Base-by-base conservation (phyloP, 1,140 invertebrate genomes). In the Drosophila cardini region DNA sequence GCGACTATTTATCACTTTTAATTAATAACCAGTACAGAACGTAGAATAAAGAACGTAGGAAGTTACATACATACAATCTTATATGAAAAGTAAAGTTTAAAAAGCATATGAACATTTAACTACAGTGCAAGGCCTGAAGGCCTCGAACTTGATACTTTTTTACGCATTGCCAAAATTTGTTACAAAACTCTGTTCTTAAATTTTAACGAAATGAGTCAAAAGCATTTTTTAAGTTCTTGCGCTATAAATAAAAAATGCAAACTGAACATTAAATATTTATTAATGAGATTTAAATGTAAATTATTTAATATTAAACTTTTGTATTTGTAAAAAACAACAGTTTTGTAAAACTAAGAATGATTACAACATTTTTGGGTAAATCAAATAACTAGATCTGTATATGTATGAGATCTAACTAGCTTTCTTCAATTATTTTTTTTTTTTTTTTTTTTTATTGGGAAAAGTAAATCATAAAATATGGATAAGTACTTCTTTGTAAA, bases 161-260 rank as follows among this genome's bases (percentile, higher is more conserved):
- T 21, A 11, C 43, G 40, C 40, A 43, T 43, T 11, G 3, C 40
- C 7, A 43, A 43, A 16, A n/a, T 43, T 18, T 43, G 16, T 16
- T 13, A 26, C 21, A 26, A 2, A 4, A 26, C 21, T 26, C 1
- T 26, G 2, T 26, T 36, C 15, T 38, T 55, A 16, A 18, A 16
- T 16, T 7, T 53, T 5, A 55, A 55, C 5, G 32, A 55, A 6
- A 13, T 7, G 52, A 0, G 38, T 11, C 32, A 55, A 71, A 60
- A 78, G 48, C 82, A 82, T 83, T 86, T 82, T 87, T 76, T 76
- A 78, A 72, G 78, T 83, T 86, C 83, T 87, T 87, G 79, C 75
- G 64, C 40, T 75, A 53, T 45, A 42, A 76, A 67, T 62, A 10
- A 64, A 72, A 87, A 81, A 84, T 77, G 73, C 45, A 73, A 56